Base-by-base conservation (phyloP, 2,888 invertebrate genomes). In the Pyrochroa serraticornis region DNA sequence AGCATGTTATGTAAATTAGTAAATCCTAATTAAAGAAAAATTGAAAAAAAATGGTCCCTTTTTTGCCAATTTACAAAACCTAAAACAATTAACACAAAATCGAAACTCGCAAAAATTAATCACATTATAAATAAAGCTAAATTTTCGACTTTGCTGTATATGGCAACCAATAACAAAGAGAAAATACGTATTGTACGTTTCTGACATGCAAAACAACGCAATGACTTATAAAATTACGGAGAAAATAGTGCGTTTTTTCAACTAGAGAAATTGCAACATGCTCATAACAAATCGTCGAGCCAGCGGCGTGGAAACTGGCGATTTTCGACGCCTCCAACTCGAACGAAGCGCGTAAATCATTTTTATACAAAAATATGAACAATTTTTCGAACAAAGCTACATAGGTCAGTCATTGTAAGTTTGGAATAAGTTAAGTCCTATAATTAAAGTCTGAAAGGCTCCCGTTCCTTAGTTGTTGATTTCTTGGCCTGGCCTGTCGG, bases 391-490 rank as follows among this genome's bases (percentile, higher is more conserved):
- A 70, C 66, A 69, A 64, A 72, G 71, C 71, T 71, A 65, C 56
- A 62, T 62, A 70, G 72, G 77, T 77, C 77, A 77, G 76, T 77
- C 76, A 73, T 67, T 72, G 68, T 73, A 68, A 70, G 67, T 71
- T 66, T 69, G 71, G 70, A 74, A 75, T 73, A 72, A 72, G 70
- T 73, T 71, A 72, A 60, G 52, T 39, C 37, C 10, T 44, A 50
- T 3, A 39, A 49, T 81, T 87, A 90, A 66, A 90, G 85, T 81
- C 89, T 85, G 83, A 90, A 90, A 70, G 90, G 90, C 82, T 88
- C 89, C 73, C 87, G 85, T 39, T 83, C 82, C 71, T 75, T 74
- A 33, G 81, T 76, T 41, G 66, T 68, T 48, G 65, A 63, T 52
- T 66, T 72, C 68, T 77, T 82, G 14, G 80, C 75, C 63, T 79